Evolutionary conservation across 2,888 invertebrate genomes (phyloP).

Genomic region (Orthonychiurus folsomi): DNA sequence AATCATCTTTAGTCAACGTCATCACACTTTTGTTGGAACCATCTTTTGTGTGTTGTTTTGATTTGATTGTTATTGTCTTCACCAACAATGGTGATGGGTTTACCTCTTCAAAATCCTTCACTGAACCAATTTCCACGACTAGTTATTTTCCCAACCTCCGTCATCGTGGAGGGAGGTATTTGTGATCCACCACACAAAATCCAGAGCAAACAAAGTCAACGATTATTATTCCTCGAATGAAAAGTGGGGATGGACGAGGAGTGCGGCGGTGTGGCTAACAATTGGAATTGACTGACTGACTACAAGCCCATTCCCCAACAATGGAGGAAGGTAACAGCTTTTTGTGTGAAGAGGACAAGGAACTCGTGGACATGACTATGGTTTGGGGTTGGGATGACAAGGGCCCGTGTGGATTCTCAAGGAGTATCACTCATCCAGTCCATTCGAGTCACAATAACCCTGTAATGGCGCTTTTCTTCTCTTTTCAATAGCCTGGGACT

Average conservation of each 20-base stretch:
- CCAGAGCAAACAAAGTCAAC: neutral
- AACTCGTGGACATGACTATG: no score
- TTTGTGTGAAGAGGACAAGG: no score
- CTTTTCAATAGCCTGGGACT: no score
- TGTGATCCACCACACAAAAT: neutral
- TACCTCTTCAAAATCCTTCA: conserved; percentile 15
- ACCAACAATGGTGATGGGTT: conserved; percentile 25
- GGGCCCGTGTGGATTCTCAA: no score
- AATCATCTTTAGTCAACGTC: conserved; percentile 35
- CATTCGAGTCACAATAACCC: no score
- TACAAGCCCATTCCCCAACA: no score
- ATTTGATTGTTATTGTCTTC: conserved; percentile 24
- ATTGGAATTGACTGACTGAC: no score
- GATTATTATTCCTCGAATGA: neutral
- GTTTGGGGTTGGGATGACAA: no score
- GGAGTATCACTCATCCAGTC: no score
- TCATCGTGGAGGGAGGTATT: neutral
- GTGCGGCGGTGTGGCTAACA: neutral
- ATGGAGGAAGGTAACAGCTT: no score
- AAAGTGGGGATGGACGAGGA: neutral
- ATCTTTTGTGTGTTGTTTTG: conserved; percentile 29
- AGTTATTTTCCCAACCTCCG: conserved; percentile 6
- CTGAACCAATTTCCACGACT: conserved; percentile 22
- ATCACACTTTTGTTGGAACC: conserved; percentile 27
- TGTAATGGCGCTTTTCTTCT: no score